phyloP scores from a whole-genome alignment of 2,888 invertebrate species.

The Tenthredo livida region DNA sequence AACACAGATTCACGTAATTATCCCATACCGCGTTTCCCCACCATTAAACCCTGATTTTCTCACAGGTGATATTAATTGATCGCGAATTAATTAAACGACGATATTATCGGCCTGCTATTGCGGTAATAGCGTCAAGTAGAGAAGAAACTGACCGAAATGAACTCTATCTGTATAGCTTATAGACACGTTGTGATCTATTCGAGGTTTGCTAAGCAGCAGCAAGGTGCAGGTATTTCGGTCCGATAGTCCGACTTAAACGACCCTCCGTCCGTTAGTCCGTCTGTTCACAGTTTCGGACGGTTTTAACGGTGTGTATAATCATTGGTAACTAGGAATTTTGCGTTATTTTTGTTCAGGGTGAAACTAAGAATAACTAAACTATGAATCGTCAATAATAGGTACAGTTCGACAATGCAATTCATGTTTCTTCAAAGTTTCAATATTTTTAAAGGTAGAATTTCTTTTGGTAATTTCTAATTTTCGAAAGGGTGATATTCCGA shows the following conservation, averaged over 20 bases:
- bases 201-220: constrained; percentile 44
- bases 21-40: neutral
- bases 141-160: constrained; percentile 3
- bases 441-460: neutral
- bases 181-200: constrained; percentile 38
- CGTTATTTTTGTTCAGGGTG: constrained; percentile 23
- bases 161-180: constrained; percentile 9
- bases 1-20: constrained; percentile 7
- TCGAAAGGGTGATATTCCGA: neutral
- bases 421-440: neutral
- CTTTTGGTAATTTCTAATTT: neutral
- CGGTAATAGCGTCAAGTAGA: constrained; percentile 10
- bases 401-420: neutral
- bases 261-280: constrained; percentile 39
- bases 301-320: constrained; percentile 30
- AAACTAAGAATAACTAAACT: constrained; percentile 16
- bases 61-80: neutral
- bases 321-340: constrained; percentile 16
- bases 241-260: constrained; percentile 37
- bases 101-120: neutral
- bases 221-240: constrained; percentile 51
- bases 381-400: neutral
- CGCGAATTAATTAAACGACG: neutral
- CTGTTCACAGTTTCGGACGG: constrained; percentile 16
- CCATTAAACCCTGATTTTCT: neutral